These are phyloP conservation scores for Penaeus indicus DNA, from an alignment of 1,140 invertebrate species.

Conservation along the genomic window DNA sequence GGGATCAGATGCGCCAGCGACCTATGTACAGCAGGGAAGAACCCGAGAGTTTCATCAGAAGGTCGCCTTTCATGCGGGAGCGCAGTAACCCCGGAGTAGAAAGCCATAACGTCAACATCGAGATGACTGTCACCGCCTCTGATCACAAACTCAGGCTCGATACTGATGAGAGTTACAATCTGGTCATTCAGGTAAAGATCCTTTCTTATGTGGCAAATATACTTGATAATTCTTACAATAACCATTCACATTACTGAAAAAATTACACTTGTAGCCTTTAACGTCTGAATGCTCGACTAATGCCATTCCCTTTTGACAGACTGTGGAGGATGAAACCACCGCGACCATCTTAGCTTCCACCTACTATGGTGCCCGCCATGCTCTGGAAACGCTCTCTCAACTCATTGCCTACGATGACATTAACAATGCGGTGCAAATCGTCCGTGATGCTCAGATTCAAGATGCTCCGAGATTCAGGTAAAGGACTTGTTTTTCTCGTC, in stretches of 20 bases:
- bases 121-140: conserved; percentile 42
- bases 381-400: conserved; percentile 68
- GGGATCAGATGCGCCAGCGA: neutral
- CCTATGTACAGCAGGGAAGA: neutral
- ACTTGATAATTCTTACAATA: neutral
- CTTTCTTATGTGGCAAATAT: neutral
- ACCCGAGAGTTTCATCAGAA: neutral
- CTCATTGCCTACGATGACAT: conserved; percentile 66
- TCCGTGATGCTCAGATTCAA: conserved; percentile 23
- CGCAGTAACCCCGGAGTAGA: conserved; percentile 2
- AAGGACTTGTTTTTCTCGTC: neutral
- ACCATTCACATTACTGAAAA: neutral
- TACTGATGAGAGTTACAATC: conserved; percentile 50
- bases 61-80: conserved; percentile 27
- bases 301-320: conserved; percentile 1
- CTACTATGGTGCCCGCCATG: conserved; percentile 69
- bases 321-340: conserved; percentile 13
- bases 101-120: conserved; percentile 37
- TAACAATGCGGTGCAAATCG: conserved; percentile 42
- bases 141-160: conserved; percentile 41
- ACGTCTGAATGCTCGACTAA: neutral
- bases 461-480: conserved; percentile 44
- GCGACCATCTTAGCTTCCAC: conserved; percentile 66
- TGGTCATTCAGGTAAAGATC: conserved; percentile 39
- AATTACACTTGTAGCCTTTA: neutral